Percentiles rank a stretch among this genome's conserved stretches.
Evolutionary conservation across 2,888 invertebrate species (phyloP).

Genomic region (Anthophora plumipes): DNA sequence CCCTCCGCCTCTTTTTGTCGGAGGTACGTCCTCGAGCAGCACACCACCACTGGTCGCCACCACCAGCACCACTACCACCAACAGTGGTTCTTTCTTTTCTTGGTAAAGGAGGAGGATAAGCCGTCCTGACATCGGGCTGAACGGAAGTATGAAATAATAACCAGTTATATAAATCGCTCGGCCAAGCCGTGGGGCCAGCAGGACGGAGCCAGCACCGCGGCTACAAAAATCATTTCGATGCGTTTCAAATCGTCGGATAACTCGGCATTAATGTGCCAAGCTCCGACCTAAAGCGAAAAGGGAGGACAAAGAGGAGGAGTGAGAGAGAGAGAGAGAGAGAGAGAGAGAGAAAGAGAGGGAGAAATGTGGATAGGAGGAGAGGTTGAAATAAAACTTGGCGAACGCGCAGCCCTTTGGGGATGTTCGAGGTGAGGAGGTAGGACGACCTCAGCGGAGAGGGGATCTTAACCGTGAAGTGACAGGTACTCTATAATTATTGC

Average conservation of each 20-base stretch:
- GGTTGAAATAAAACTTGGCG: constrained; percentile 51
- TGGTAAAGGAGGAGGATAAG: constrained; percentile 69
- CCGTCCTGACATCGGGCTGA: constrained; percentile 72
- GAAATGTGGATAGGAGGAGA: constrained; percentile 38
- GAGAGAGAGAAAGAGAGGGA: neutral
- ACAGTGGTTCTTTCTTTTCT: constrained; percentile 56
- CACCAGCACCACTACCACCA: constrained; percentile 36
- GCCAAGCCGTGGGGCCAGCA: constrained; percentile 55
- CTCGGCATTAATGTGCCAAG: constrained; percentile 78
- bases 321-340: constrained; percentile 2
- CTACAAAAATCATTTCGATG: constrained; percentile 79
- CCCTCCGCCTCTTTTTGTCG: constrained; percentile 63
- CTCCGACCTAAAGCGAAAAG: constrained; percentile 55
- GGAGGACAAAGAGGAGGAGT: constrained; percentile 28
- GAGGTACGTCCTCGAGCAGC: constrained; percentile 59
- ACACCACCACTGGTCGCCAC: constrained; percentile 30
- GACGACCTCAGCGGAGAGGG: constrained; percentile 33
- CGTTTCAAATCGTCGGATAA: constrained; percentile 79
- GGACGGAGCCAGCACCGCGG: constrained; percentile 49
- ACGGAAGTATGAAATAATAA: constrained; percentile 79
- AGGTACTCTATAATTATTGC: constrained; percentile 70
- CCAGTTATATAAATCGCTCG: constrained; percentile 77
- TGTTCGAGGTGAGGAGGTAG: constrained; percentile 50
- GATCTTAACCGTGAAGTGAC: constrained; percentile 54
- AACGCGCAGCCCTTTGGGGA: constrained; percentile 53